Percentiles rank a stretch among this genome's conserved stretches.
Evolutionary conservation across 2,888 invertebrate species (phyloP).

Genomic region (Allolobophora icterica): DNA sequence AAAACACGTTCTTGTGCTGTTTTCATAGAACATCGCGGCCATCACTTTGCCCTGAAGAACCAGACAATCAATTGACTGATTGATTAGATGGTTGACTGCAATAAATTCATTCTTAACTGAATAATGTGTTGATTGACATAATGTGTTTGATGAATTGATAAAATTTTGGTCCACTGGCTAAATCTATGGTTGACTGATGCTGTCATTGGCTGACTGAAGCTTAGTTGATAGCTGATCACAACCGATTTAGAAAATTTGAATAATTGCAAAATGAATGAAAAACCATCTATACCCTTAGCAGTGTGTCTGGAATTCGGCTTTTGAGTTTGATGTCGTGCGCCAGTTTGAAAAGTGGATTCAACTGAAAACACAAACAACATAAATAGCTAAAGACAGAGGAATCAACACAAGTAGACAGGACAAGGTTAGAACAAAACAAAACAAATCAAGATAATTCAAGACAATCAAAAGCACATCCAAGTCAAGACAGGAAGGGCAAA

Average conservation of each 20-base stretch:
- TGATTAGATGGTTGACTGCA: not conserved
- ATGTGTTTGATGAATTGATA: not conserved
- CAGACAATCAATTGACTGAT: not conserved
- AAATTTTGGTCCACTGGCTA: not conserved
- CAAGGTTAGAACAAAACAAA: not conserved
- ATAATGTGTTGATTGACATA: not conserved
- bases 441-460: not conserved
- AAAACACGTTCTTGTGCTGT: constrained; percentile 91
- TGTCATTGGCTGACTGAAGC: not conserved
- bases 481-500: not conserved
- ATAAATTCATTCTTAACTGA: not conserved
- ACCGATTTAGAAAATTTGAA: not conserved
- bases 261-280: not conserved
- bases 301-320: constrained; percentile 1
- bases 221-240: not conserved
- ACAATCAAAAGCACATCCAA: constrained; percentile 2
- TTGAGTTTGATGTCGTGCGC: constrained; percentile 75
- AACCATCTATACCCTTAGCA: not conserved
- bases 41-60: constrained; percentile 81
- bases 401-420: not conserved
- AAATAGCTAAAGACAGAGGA: not conserved
- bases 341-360: constrained; percentile 91
- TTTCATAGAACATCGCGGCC: constrained; percentile 96
- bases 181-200: not conserved
- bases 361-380: constrained; percentile 54